Evolutionary conservation across 2,888 invertebrate species (phyloP), one percentile per base, ranked within the genome.

Genomic region (Metallyticus violacea): DNA sequence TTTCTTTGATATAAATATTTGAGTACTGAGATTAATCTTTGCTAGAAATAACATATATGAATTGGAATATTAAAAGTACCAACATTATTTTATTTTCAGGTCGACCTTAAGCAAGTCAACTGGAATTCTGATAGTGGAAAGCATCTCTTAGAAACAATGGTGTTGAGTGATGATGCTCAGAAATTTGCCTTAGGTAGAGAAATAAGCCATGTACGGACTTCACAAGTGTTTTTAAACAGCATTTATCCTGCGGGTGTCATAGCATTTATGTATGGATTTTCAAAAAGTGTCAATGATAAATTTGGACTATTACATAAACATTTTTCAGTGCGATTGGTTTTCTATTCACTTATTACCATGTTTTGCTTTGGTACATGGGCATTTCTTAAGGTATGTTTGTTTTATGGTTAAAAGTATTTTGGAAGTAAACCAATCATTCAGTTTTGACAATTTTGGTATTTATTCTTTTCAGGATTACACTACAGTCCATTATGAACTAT

Each of bases 171-270:
- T 88, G 94, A 95, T 88, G 97, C 96, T 9, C 95, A 97, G 91
- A 93, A 96, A 88, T 97, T 96, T 93, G 97, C 95, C 0, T 94
- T 97, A 29, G 97, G 96, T 87, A 93, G 95, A 89, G 95, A 97
- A 91, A 93, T 97, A 85, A 91, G 95, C 87, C 94, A 94, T 91
- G 91, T 94, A 2, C 93, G 94, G 88, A 94, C 94, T 77, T 91
- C 93, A 87, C 94, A 94, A 90, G 91, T 95, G 2, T 91, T 94
- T 1, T 90, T 94, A 81, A 94, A 96, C 88, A 93, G 94, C 0
- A 85, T 93, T 1, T 93, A 93, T 89, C 93, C 94, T 85, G 91
- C 93, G 84, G 83, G 91, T 0, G 91, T 93, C 79, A 90, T 94
- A 85, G 90, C 94, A 81, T 88, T 92, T 79, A 92, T 93, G 1